Evolutionary conservation across 2,797 vertebrate genomes (phyloP), one percentile per base, ranked within the genome.

Genomic region (Nannoperca obscura): DNA sequence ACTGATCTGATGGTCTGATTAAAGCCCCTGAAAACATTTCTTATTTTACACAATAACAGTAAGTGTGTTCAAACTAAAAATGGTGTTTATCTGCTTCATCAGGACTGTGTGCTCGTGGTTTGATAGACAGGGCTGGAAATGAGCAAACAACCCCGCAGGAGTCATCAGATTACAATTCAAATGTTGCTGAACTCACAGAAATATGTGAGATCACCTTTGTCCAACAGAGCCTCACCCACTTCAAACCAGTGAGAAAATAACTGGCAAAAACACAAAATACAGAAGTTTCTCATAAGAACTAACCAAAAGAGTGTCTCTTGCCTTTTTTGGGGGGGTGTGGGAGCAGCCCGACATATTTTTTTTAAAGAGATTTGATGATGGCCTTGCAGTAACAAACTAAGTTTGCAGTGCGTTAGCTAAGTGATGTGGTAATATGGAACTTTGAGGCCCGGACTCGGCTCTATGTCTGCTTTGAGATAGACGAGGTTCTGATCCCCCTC

Each of bases 1-100:
- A 46, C 71, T 32, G 8, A 59, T 50, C 36, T 9, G 61, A 83
- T 19, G 27, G 20, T 60, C 9, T 6, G 14, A 53, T n/a, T 57
- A 52, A 42, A 58, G 2, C 1, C 12, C 24, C 32, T 9, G 15
- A 46, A 46, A 46, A 46, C 17, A 58, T 22, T 4, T 19, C 27
- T 52, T 27, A 11, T 40, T 38, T 8, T 7, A 64, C 36, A 20
- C 8, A 20, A 19, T 24, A 42, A 47, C 5, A 14, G 13, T 63
- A 32, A 32, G 32, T 19, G n/a, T 27, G 24, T 27, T 27, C 24
- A 27, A 27, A 27, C 24, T 27, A 27, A 27, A 34, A 34, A 5
- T 14, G 1, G 8, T 5, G 34, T 67, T 30, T 13, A 30, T 42
- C 6, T 38, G 32, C n/a, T 27, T 10, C 24, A 20, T 55, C 22